Base-by-base conservation (phyloP, 2,888 invertebrate genomes). In the Gymnoscelis rufifasciata region DNA sequence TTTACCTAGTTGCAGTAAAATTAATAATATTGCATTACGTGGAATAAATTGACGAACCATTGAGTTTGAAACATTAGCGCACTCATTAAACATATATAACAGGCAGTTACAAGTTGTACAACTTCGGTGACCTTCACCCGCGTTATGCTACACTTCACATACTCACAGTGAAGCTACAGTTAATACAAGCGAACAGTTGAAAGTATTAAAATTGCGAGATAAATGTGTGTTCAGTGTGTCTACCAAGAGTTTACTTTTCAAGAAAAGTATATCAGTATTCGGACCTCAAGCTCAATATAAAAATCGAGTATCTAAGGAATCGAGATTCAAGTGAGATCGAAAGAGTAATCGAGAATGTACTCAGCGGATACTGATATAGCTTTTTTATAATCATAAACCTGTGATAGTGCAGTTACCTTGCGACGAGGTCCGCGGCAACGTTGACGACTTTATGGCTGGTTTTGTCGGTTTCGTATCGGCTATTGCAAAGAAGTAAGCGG, bases 361-460 rank as follows among this genome's bases (percentile, higher is more conserved):
- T 19, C 3, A 3, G 19, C 19, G 5, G 19, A 19, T 19, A 5
- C 19, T 19, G 19, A 3, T 19, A 19, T 19, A 19, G 19, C 5
- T 19, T 19, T 19, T n/a, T n/a, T n/a, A n/a, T 19, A 5, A 19
- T 3, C 2, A 5, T 19, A 19, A 19, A 19, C 19, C 5, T 3
- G 19, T 19, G 19, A 19, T 19, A 5, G 19, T 5, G 19, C 19
- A 43, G 44, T 50, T 95, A 96, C 96, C 96, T 95, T 96, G 96
- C 68, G 96, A 96, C 67, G 96, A 95, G 75, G 95, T 96, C 91
- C 96, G 92, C 80, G 96, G 96, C 88, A 97, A 93, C 80, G 96
- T 96, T 71, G 96, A 96, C 80, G 96, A 96, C 92, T 97, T 97
- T 90, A 97, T 97, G 87, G 97, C 97, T 89, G 97, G 96, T 92